Evolutionary conservation across 2,797 vertebrate genomes (phyloP).

Genomic region (Myoxocephalus aenaeus): DNA sequence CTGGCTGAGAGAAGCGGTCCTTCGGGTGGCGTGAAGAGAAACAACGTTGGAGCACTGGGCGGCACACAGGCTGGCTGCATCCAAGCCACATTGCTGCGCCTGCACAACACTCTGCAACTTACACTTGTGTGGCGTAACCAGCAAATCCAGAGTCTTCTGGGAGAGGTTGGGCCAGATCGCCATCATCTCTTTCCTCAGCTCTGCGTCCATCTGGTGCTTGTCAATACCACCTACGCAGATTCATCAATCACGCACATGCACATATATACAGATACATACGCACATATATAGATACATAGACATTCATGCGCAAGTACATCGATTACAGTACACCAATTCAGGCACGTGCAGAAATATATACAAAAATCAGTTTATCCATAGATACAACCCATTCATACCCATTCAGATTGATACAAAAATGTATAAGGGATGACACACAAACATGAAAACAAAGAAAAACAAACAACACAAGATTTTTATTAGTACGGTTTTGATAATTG

Average conservation of each 20-base stretch:
- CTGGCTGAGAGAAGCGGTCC: slow-evolving; percentile 82
- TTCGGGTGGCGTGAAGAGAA: slow-evolving; percentile 83
- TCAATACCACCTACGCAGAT: slow-evolving; percentile 81
- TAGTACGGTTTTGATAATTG: slow-evolving; percentile 18
- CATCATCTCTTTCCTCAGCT: slow-evolving; percentile 97
- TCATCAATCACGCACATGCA: slow-evolving; percentile 35
- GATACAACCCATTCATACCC: slow-evolving; percentile 38
- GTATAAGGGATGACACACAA: slow-evolving; percentile 60
- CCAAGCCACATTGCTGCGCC: slow-evolving; percentile 49
- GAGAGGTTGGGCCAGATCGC: slow-evolving; percentile 98
- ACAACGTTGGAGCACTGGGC: slow-evolving; percentile 66
- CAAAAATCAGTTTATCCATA: slow-evolving; percentile 15
- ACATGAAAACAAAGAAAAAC: slow-evolving; percentile 63
- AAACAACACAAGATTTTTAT: slow-evolving; percentile 51
- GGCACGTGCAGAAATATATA: slow-evolving; percentile 17
- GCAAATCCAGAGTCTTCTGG: slow-evolving; percentile 94
- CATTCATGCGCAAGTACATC: slow-evolving; percentile 12
- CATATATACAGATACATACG: slow-evolving; percentile 27
- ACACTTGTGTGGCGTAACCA: slow-evolving; percentile 97
- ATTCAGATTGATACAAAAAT: slow-evolving; percentile 49
- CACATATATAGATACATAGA: slow-evolving; percentile 23
- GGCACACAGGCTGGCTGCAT: slow-evolving; percentile 48
- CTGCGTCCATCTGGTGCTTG: slow-evolving; percentile 97
- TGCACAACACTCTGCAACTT: slow-evolving; percentile 79
- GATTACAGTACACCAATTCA: slow-evolving; percentile 24